Base-by-base conservation (phyloP, 2,888 invertebrate genomes). In the Oscheius onirici region DNA sequence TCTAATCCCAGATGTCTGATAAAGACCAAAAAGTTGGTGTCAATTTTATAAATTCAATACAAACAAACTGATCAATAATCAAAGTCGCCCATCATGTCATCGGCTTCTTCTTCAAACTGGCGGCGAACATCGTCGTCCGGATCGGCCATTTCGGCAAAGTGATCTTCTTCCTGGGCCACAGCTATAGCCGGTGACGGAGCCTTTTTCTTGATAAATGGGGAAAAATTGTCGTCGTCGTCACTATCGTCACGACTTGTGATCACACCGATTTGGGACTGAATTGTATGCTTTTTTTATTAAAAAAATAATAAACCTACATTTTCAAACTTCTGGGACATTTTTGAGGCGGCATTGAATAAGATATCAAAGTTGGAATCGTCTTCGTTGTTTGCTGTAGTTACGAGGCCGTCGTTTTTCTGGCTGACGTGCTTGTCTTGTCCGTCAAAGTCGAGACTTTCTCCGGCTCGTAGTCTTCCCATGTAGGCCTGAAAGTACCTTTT, bases 11-110 rank as follows among this genome's bases (percentile, higher is more conserved):
- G n/a, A n/a, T n/a, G n/a, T n/a, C n/a, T n/a, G n/a, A n/a, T n/a
- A n/a, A n/a, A n/a, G n/a, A n/a, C n/a, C n/a, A n/a, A n/a, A n/a
- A n/a, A n/a, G n/a, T n/a, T n/a, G n/a, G n/a, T n/a, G n/a, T n/a
- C n/a, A n/a, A n/a, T n/a, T n/a, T n/a, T n/a, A n/a, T n/a, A n/a
- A 43, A 13, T 43, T 11, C 46, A 46, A 46, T 20, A 46, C n/a
- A 46, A 46, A 8, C n/a, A n/a, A n/a, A n/a, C n/a, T 15, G 28
- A 26, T 63, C 34, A 66, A 26, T 52, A 41, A 34, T 73, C 77
- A 40, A 77, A 77, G 60, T 77, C 75, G 11, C 61, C 75, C 68
- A 77, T 69, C 13, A 75, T 28, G 15, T 71, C 75, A 26, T 77
- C 77, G 20, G 71, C 77, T 20, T 46, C 60, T 49, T 46, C 58